Conservation (phyloP, 2,888 invertebrate genomes). For the Pyralis farinalis region DNA sequence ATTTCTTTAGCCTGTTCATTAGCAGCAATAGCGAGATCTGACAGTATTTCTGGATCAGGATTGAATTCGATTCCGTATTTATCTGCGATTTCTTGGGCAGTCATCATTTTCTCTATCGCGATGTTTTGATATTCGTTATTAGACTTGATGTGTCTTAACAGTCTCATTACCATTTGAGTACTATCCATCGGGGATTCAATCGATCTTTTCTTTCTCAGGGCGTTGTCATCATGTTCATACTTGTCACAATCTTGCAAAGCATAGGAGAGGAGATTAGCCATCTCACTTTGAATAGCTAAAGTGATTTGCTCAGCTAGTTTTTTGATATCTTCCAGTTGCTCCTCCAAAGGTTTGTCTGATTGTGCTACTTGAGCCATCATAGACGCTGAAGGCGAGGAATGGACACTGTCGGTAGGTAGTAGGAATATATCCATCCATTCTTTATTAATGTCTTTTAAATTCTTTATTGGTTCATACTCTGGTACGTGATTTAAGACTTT, state of each 20-base stretch:
- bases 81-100: constrained; percentile 70
- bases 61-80: constrained; percentile 65
- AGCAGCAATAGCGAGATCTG: constrained; percentile 58
- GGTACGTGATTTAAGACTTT: constrained; percentile 27
- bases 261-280: constrained; percentile 51
- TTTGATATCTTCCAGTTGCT: constrained; percentile 62
- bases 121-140: constrained; percentile 70
- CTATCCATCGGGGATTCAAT: constrained; percentile 61
- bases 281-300: constrained; percentile 51
- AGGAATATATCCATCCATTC: constrained; percentile 55
- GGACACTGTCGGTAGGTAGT: constrained; percentile 31
- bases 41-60: constrained; percentile 62
- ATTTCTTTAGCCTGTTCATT: constrained; percentile 62
- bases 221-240: constrained; percentile 30
- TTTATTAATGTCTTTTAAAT: constrained; percentile 30
- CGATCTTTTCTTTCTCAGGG: constrained; percentile 50
- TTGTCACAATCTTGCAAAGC: constrained; percentile 42
- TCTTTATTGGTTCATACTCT: constrained; percentile 30
- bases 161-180: constrained; percentile 52
- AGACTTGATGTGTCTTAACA: constrained; percentile 64
- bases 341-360: constrained; percentile 54
- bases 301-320: constrained; percentile 54
- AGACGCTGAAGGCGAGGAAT: constrained; percentile 46
- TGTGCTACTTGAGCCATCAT: constrained; percentile 54
- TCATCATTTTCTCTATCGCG: constrained; percentile 76